phyloP scores from a whole-genome alignment of 2,797 vertebrate genomes.

The Helostoma temminkii region DNA sequence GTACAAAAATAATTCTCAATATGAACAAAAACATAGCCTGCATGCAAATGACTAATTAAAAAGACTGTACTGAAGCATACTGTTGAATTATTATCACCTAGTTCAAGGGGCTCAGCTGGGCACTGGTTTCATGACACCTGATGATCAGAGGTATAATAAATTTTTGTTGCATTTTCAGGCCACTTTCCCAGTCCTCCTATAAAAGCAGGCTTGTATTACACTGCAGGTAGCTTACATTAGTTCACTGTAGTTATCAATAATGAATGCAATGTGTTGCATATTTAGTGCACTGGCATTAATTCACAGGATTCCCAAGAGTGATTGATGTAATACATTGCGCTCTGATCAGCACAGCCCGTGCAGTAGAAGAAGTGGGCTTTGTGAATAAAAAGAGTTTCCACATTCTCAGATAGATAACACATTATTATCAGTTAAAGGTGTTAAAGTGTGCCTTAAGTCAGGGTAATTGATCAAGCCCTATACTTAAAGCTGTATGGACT shows the following conservation, averaged over 20 bases:
- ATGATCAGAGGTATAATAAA: conserved; percentile 34
- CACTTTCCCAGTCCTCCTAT: background rate
- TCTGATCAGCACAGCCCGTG: conserved; percentile 45
- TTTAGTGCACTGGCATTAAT: conserved; percentile 63
- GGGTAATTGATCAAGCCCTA: conserved; percentile 6
- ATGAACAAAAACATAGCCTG: conserved; percentile 19
- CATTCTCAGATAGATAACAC: conserved; percentile 33
- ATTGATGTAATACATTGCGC: conserved; percentile 61
- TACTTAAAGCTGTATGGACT: background rate
- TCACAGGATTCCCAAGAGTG: conserved; percentile 57
- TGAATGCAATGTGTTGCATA: conserved; percentile 63
- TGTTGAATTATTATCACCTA: conserved; percentile 17
- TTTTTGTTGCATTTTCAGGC: conserved; percentile 33
- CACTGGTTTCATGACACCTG: background rate
- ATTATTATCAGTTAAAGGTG: conserved; percentile 26
- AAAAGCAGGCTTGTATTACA: conserved; percentile 26
- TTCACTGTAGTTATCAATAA: conserved; percentile 59
- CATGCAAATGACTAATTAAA: conserved; percentile 31
- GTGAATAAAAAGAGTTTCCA: conserved; percentile 51
- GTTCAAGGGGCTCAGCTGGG: background rate
- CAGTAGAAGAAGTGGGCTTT: conserved; percentile 49
- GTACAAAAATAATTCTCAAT: conserved; percentile 18
- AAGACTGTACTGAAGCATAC: background rate
- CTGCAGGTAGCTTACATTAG: conserved; percentile 51
- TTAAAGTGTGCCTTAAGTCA: conserved; percentile 4